Conservation (phyloP, 1,140 invertebrate genomes). For the Sycobia sp. region DNA sequence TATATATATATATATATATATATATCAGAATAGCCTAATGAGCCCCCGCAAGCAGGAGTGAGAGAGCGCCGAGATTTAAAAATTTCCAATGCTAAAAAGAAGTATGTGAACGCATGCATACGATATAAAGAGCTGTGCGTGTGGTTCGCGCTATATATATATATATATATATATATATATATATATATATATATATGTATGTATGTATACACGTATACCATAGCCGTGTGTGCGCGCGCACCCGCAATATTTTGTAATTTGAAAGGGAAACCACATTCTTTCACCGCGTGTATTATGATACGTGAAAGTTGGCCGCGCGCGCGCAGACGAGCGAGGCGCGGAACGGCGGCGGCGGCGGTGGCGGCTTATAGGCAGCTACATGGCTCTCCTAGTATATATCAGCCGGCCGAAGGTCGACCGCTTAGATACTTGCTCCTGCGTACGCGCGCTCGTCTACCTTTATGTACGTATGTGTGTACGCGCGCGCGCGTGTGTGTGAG, state of each 20-base stretch:
- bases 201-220: too few species aligned
- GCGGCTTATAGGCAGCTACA: too few species aligned
- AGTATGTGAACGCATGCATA: slow-evolving; percentile 37
- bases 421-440: too few species aligned
- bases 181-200: too few species aligned
- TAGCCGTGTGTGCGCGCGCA: background rate
- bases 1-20: too few species aligned
- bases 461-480: slow-evolving; percentile 45
- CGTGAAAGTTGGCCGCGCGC: slow-evolving; percentile 56
- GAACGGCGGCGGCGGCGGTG: too few species aligned
- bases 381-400: too few species aligned
- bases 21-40: too few species aligned
- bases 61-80: slow-evolving; percentile 23
- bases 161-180: too few species aligned
- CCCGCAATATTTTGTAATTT: slow-evolving; percentile 58
- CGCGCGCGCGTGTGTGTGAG: background rate
- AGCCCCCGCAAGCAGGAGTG: too few species aligned
- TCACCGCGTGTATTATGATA: slow-evolving; percentile 59
- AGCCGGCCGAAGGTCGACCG: slow-evolving; percentile 54
- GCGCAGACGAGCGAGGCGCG: slow-evolving; percentile 14
- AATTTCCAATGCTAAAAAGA: slow-evolving; percentile 43
- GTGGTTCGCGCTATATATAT: background rate
- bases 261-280: slow-evolving; percentile 61
- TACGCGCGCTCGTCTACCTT: slow-evolving; percentile 46
- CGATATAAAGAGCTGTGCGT: too few species aligned